These are phyloP conservation scores for Dendroctonus ponderosae DNA, from an alignment of 1,140 invertebrate genomes.

Conservation along the genomic window DNA sequence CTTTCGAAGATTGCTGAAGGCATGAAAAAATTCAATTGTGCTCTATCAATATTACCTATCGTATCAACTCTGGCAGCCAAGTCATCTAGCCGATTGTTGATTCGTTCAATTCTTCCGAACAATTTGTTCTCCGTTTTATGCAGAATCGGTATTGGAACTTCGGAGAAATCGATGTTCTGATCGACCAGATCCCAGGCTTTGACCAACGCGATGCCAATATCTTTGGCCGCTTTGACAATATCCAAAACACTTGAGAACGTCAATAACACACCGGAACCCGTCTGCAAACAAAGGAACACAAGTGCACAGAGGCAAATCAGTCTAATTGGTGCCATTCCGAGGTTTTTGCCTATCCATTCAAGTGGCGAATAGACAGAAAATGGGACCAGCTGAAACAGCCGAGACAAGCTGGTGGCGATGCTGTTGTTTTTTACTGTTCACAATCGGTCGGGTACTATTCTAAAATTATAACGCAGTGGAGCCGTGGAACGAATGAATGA, in stretches of 20 bases:
- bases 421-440: no score
- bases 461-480: no score
- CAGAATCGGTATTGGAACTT: constrained; percentile 59
- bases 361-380: no score
- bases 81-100: constrained; percentile 38
- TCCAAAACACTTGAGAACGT: constrained; percentile 52
- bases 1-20: background rate
- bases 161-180: constrained; percentile 54
- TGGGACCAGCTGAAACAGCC: no score
- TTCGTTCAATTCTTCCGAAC: constrained; percentile 41
- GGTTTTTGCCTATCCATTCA: no score
- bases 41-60: constrained; percentile 38
- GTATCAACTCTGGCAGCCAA: constrained; percentile 46
- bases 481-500: background rate
- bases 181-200: constrained; percentile 63
- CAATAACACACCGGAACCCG: background rate
- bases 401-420: no score
- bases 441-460: no score
- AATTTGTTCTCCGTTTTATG: constrained; percentile 48
- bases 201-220: constrained; percentile 58
- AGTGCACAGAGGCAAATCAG: background rate
- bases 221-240: constrained; percentile 60
- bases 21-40: background rate
- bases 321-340: background rate
- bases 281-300: constrained; percentile 6